Evolutionary conservation across 2,113 vertebrate species (phyloP).

Genomic region (Xerus inauris): DNA sequence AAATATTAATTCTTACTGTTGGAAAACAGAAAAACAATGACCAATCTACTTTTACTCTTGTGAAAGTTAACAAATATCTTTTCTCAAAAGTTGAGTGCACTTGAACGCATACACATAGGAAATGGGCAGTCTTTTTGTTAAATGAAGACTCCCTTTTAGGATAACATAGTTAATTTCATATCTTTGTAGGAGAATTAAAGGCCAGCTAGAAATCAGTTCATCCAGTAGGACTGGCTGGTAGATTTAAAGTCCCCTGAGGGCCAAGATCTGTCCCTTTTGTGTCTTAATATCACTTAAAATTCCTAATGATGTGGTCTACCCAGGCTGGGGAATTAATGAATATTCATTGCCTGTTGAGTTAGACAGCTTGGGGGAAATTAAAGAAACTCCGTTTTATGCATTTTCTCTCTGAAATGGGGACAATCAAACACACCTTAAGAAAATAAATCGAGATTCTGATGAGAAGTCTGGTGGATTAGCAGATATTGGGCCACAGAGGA

Average conservation of each 20-base stretch:
- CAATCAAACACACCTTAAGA: background rate
- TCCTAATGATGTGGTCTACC: background rate
- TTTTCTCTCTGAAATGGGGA: background rate
- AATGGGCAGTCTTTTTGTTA: conserved; percentile 7
- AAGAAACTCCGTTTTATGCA: background rate
- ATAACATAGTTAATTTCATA: background rate
- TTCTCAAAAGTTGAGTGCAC: background rate
- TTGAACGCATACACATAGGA: background rate
- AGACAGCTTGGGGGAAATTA: conserved; percentile 8
- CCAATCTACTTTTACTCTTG: conserved; percentile 16
- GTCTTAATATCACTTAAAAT: background rate
- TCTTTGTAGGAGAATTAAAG: conserved; percentile 17
- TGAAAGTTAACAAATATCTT: conserved; percentile 46
- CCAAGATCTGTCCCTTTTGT: background rate
- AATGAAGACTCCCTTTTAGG: conserved; percentile 10
- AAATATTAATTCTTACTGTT: conserved; percentile 46
- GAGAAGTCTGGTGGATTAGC: background rate
- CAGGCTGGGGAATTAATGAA: background rate
- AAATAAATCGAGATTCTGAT: background rate
- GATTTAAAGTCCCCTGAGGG: background rate
- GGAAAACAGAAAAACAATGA: conserved; percentile 8
- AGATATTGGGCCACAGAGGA: background rate
- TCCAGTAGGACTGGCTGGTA: background rate
- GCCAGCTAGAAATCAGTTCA: background rate
- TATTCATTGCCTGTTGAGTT: conserved; percentile 20